These are phyloP conservation scores for Tor tambroides DNA, from an alignment of 2,113 vertebrate genomes.

Conservation along the genomic window DNA sequence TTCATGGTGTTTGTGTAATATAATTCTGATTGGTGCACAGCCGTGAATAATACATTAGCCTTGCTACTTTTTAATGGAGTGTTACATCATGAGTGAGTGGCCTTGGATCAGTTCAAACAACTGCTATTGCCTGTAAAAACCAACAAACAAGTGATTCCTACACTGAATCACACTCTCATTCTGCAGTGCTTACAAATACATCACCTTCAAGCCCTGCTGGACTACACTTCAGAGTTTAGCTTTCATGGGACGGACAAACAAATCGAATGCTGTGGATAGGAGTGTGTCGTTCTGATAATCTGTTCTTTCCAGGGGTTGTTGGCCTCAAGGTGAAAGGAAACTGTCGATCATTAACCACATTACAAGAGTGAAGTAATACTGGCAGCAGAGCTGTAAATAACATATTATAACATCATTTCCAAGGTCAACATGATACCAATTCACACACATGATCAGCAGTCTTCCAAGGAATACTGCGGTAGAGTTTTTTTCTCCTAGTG, in stretches of 20 bases:
- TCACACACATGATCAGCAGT: constrained; percentile 4
- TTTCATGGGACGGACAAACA: neutral
- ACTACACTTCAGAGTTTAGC: constrained; percentile 10
- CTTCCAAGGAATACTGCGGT: neutral
- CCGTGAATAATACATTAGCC: neutral
- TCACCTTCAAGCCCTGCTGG: neutral
- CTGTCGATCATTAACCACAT: constrained; percentile 62
- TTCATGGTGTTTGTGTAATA: neutral
- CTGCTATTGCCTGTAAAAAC: neutral
- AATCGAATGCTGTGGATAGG: constrained; percentile 9
- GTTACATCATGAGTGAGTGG: neutral
- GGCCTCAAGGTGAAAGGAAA: constrained; percentile 46
- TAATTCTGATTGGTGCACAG: neutral
- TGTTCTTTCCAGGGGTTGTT: constrained; percentile 24
- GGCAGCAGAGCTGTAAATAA: constrained; percentile 17
- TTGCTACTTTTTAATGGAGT: neutral
- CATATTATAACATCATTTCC: constrained; percentile 4
- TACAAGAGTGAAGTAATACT: constrained; percentile 7
- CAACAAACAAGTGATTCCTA: neutral
- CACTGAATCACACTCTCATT: neutral
- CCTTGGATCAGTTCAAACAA: neutral
- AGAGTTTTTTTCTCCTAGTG: neutral
- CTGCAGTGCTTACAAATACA: neutral
- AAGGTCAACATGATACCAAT: neutral
- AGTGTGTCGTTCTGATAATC: constrained; percentile 34